Evolutionary conservation across 2,113 vertebrate genomes (phyloP).

Genomic region (Nymphicus hollandicus): DNA sequence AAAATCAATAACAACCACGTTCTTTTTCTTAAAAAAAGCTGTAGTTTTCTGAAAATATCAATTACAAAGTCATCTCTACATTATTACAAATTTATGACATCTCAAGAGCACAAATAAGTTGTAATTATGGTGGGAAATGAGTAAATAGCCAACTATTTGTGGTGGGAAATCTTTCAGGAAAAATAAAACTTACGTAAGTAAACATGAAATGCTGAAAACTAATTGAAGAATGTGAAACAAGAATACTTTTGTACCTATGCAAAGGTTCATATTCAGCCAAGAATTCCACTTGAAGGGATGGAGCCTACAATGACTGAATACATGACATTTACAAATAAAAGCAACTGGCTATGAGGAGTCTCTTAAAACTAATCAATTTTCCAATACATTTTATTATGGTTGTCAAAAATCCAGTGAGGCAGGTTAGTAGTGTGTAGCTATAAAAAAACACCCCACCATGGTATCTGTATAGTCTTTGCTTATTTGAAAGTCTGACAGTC

Average conservation of each 20-base stretch:
- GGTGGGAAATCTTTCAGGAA: slow-evolving; percentile 29
- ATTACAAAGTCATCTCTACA: slow-evolving; percentile 26
- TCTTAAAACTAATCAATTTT: slow-evolving; percentile 72
- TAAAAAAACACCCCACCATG: neutral
- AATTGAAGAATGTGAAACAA: slow-evolving; percentile 41
- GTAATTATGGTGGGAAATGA: slow-evolving; percentile 44
- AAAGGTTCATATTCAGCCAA: slow-evolving; percentile 43
- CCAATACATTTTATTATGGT: slow-evolving; percentile 69
- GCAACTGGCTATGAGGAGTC: slow-evolving; percentile 62
- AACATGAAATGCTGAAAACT: slow-evolving; percentile 7
- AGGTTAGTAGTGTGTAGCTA: slow-evolving; percentile 58
- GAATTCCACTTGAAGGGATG: slow-evolving; percentile 37
- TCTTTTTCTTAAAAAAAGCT: slow-evolving; percentile 27
- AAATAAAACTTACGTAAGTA: neutral
- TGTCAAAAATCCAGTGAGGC: slow-evolving; percentile 64
- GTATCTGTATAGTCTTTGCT: slow-evolving; percentile 4
- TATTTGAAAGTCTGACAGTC: slow-evolving; percentile 43
- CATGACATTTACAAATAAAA: slow-evolving; percentile 75
- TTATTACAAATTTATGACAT: slow-evolving; percentile 25
- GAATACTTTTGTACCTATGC: slow-evolving; percentile 20
- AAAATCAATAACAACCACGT: slow-evolving; percentile 41
- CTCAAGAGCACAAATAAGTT: slow-evolving; percentile 46
- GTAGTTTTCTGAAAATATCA: slow-evolving; percentile 61
- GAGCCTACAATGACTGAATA: slow-evolving; percentile 33
- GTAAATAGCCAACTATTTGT: slow-evolving; percentile 29